phyloP scores from a whole-genome alignment of 2,113 vertebrate species.

The Nanger granti region DNA sequence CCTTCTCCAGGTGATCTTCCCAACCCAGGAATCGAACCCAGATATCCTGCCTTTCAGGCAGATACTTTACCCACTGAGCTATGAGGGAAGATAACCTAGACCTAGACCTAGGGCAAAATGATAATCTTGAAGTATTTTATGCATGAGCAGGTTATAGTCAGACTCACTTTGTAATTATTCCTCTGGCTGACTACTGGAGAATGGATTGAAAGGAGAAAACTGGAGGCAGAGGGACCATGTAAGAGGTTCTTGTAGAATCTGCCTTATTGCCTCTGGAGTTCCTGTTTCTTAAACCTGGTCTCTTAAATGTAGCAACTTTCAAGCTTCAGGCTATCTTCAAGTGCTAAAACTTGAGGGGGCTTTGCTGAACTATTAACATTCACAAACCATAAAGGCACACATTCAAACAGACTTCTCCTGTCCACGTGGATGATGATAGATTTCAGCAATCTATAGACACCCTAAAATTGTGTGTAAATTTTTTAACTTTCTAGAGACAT shows the following conservation, averaged over 20 bases:
- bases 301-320: background rate
- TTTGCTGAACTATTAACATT: background rate
- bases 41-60: background rate
- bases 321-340: background rate
- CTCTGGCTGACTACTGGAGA: background rate
- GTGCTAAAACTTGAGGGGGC: background rate
- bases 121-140: background rate
- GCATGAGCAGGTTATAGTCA: background rate
- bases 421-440: background rate
- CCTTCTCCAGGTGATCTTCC: background rate
- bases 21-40: rapidly evolving
- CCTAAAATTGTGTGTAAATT: background rate
- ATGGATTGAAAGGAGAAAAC: no score
- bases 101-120: background rate
- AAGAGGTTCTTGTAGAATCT: background rate
- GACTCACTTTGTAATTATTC: background rate
- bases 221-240: background rate
- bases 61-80: background rate
- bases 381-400: background rate
- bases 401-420: background rate
- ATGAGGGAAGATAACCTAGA: background rate
- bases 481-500: background rate
- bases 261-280: background rate
- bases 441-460: background rate
- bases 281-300: background rate